Percentiles rank a stretch among this genome's conserved stretches.
Evolutionary conservation across 1,140 invertebrate genomes (phyloP).

Genomic region (Lasioglossum albipes): DNA sequence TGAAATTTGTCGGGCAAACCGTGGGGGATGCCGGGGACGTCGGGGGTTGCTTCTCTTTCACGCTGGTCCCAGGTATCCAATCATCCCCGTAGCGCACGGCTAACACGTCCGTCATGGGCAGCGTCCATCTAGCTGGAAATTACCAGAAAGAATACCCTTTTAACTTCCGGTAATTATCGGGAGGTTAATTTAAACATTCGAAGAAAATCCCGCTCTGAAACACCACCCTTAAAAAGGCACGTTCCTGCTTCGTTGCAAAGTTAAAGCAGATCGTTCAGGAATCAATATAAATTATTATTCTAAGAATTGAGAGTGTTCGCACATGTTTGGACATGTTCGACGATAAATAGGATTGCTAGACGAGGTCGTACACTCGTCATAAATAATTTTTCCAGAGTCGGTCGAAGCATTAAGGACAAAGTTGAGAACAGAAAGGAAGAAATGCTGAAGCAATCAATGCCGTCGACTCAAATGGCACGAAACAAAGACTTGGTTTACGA

Average conservation of each 20-base stretch:
- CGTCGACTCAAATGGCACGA: not conserved
- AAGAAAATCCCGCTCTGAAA: no score
- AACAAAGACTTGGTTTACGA: slow-evolving; percentile 2
- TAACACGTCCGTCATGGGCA: slow-evolving; percentile 81
- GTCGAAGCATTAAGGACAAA: not conserved
- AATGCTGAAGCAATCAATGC: not conserved
- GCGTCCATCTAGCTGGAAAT: slow-evolving; percentile 79
- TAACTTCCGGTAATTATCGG: no score
- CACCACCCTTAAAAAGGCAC: no score
- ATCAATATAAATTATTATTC: no score
- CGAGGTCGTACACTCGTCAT: no score
- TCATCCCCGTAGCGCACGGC: slow-evolving; percentile 79
- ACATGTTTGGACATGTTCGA: no score
- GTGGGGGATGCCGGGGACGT: slow-evolving; percentile 58
- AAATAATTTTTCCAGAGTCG: no score
- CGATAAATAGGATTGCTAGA: no score
- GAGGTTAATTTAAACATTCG: no score
- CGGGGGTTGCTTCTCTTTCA: slow-evolving; percentile 53
- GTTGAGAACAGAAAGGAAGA: not conserved
- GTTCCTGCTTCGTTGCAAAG: no score
- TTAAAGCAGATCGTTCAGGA: no score
- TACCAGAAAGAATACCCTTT: not conserved
- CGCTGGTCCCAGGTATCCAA: slow-evolving; percentile 60
- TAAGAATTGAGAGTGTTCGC: no score
- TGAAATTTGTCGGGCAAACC: slow-evolving; percentile 81